Percentiles rank a stretch among this genome's conserved stretches.
phyloP scores from a whole-genome alignment of 2,113 vertebrate genomes.

The Halcyon malimbica region DNA sequence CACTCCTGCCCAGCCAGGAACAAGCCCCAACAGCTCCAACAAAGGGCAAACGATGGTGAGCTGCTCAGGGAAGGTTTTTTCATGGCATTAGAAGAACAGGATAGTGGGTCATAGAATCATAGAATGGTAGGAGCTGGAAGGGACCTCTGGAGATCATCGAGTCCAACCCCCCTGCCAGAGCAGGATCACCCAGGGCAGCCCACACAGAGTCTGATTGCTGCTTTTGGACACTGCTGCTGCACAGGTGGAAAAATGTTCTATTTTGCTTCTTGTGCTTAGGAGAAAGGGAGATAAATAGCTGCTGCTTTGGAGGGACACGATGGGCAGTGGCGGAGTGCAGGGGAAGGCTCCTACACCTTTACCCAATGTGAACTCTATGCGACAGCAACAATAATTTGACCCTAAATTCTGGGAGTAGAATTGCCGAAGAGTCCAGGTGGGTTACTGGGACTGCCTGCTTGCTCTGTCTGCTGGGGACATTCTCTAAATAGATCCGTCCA shows the following conservation, averaged over 20 bases:
- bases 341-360: not conserved
- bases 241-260: not conserved
- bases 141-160: too few relatives aligned
- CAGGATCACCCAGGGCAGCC: too few relatives aligned
- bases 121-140: too few relatives aligned
- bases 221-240: not conserved
- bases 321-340: not conserved
- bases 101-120: too few relatives aligned
- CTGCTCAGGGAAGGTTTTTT: not conserved
- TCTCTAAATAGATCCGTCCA: conserved; percentile 18
- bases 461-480: not conserved
- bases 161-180: too few relatives aligned
- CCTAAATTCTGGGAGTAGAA: not conserved
- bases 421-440: not conserved
- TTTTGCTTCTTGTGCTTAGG: not conserved
- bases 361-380: not conserved
- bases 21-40: not conserved
- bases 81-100: too few relatives aligned
- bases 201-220: not conserved
- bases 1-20: not conserved
- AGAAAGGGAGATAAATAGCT: not conserved
- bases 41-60: not conserved
- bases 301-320: not conserved
- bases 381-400: not conserved
- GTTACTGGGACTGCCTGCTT: not conserved